These are phyloP conservation scores for Anneissia japonica DNA, from an alignment of 35 echinoderm and acorn worm genomes.

Conservation along the genomic window DNA sequence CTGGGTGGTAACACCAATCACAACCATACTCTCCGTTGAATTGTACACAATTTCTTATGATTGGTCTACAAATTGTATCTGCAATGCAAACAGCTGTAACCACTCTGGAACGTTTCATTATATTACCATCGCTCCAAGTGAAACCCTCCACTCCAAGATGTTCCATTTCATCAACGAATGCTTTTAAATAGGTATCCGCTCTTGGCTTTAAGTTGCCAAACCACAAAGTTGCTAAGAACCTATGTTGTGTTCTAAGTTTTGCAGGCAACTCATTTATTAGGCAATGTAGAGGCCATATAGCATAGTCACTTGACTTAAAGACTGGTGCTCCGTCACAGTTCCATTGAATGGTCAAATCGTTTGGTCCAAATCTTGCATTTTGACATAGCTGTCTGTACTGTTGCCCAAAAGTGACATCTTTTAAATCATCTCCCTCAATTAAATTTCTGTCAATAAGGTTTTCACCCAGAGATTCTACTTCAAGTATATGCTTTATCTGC, in stretches of 20 bases:
- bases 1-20: constrained; percentile 24
- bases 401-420: too few species aligned
- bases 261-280: background rate
- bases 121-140: background rate
- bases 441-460: too few species aligned
- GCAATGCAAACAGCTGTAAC: background rate
- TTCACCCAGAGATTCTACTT: too few species aligned
- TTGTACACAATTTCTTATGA: constrained; percentile 13
- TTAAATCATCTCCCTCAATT: too few species aligned
- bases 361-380: too few species aligned
- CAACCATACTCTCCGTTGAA: constrained; percentile 36
- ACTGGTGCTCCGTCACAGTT: constrained; percentile 32
- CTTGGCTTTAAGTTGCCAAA: constrained; percentile 15
- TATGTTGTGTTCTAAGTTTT: background rate
- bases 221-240: constrained; percentile 9
- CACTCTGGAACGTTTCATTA: background rate
- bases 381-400: too few species aligned
- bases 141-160: constrained; percentile 3
- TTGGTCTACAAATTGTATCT: constrained; percentile 13
- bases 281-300: constrained; percentile 24
- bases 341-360: constrained; percentile 3
- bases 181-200: background rate
- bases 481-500: too few species aligned
- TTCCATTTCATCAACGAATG: constrained; percentile 9
- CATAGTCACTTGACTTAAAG: constrained; percentile 6